Evolutionary conservation across 2,888 invertebrate genomes (phyloP), one percentile per base, ranked within the genome.

Genomic region (Epirrita christyi): DNA sequence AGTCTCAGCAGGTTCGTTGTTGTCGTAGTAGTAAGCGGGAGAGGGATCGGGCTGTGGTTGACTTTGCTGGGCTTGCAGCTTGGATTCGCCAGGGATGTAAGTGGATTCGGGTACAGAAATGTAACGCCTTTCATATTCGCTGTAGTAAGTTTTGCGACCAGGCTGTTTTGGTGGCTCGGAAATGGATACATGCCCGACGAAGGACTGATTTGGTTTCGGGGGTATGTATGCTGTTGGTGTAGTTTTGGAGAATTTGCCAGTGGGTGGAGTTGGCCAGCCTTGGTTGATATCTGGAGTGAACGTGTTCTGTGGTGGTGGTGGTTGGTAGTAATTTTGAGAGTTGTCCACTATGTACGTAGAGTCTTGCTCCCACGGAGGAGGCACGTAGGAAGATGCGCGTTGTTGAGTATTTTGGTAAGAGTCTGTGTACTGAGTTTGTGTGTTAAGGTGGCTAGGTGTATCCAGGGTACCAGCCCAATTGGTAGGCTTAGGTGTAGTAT

Each of bases 321-420:
- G 77, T 66, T 88, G 82, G 47, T 83, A 87, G 60, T 77, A 85
- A 49, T 75, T 83, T 61, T 85, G 83, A 34, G 75, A 76, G 45
- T 77, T 80, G 40, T 83, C 80, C n/a, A 78, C 70, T 34, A 80
- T 78, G 56, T 89, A 91, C 41, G 73, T 78, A 11, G 83, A 71
- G 60, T 89, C 90, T 62, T 91, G 91, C 68, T 92, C 92, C 92
- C 92, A 92, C 9, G 92, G 92, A 37, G 92, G 92, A 53, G 92
- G 92, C 6, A 92, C 88, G 59, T 92, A 92, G 27, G 86, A 83
- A 9, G 89, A 81, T 15, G 87, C 81, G 63, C 83, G 83, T 54
- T 86, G 81, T 50, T 86, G 86, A 49, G 81, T 70, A n/a, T 79
- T 80, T 61, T 87, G 80, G 59, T 86, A 89, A 38, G 64, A 81